Evolutionary conservation across 2,797 vertebrate species (phyloP).

Genomic region (Lithobates pipiens): DNA sequence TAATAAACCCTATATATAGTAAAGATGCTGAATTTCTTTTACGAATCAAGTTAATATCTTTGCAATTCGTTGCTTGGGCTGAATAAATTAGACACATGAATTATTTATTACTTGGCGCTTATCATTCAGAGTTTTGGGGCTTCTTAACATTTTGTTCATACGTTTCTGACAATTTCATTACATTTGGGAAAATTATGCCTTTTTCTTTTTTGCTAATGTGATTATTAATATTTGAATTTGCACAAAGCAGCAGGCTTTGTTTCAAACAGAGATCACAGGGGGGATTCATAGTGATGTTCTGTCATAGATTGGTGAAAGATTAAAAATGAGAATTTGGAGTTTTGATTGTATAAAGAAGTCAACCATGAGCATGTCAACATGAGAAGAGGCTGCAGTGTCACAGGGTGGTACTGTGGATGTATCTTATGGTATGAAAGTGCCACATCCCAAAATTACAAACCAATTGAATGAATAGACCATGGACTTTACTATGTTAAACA

Average conservation of each 20-base stretch:
- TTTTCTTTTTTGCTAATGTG: not conserved
- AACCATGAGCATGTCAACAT: too few relatives aligned
- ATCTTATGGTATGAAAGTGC: too few relatives aligned
- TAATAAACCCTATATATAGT: conserved; percentile 21
- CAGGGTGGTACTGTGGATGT: too few relatives aligned
- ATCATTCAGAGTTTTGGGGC: conserved; percentile 14
- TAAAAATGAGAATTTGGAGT: not conserved
- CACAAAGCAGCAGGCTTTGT: not conserved
- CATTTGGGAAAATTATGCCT: conserved; percentile 15
- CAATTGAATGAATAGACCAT: too few relatives aligned
- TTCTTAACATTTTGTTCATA: conserved; percentile 24
- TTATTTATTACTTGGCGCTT: conserved; percentile 42
- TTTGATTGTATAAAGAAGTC: too few relatives aligned
- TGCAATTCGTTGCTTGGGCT: not conserved
- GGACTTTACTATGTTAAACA: too few relatives aligned
- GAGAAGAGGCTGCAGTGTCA: too few relatives aligned
- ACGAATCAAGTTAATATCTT: conserved; percentile 43
- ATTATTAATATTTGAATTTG: conserved; percentile 18
- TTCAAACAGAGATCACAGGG: not conserved
- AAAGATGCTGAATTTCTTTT: conserved; percentile 2
- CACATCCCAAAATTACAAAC: too few relatives aligned
- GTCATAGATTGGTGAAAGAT: not conserved
- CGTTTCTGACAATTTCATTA: conserved; percentile 18
- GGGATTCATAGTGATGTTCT: conserved; percentile 4
- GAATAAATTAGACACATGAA: conserved; percentile 41